phyloP scores from a whole-genome alignment of 2,888 invertebrate species.

The Mythimna albipuncta region DNA sequence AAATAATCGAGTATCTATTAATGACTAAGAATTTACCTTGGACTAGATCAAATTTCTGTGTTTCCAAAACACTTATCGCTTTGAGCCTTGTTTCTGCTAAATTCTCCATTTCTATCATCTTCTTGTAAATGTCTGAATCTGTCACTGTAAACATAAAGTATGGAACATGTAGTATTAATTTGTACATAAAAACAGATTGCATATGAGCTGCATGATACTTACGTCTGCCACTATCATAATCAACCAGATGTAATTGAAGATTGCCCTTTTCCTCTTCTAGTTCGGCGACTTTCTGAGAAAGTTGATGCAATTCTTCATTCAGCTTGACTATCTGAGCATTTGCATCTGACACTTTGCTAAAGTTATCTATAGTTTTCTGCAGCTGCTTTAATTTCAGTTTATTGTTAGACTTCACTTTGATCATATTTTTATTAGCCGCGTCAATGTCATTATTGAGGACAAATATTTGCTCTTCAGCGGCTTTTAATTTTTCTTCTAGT shows the following conservation, averaged over 20 bases:
- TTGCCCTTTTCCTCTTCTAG: conserved; percentile 98
- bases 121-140: conserved; percentile 88
- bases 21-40: conserved; percentile 85
- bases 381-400: conserved; percentile 94
- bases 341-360: conserved; percentile 92
- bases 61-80: conserved; percentile 91
- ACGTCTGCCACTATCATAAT: conserved; percentile 94
- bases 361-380: conserved; percentile 93
- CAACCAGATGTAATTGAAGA: conserved; percentile 95
- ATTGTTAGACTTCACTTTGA: conserved; percentile 93
- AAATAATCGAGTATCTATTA: not conserved
- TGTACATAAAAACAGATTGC: not conserved
- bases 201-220: conserved; percentile 70
- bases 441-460: conserved; percentile 93
- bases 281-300: conserved; percentile 95
- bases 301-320: conserved; percentile 91
- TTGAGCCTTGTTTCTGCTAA: conserved; percentile 90
- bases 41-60: conserved; percentile 92
- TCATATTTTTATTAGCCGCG: conserved; percentile 94
- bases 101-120: conserved; percentile 86
- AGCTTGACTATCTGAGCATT: conserved; percentile 93
- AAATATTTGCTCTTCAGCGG: conserved; percentile 83
- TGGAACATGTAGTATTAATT: not conserved
- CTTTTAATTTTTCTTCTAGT: conserved; percentile 85
- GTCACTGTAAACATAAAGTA: conserved; percentile 79